Percentiles rank a stretch among this genome's conserved stretches.
Evolutionary conservation across 2,888 invertebrate species (phyloP).

Genomic region (Drosophila buzzatii): DNA sequence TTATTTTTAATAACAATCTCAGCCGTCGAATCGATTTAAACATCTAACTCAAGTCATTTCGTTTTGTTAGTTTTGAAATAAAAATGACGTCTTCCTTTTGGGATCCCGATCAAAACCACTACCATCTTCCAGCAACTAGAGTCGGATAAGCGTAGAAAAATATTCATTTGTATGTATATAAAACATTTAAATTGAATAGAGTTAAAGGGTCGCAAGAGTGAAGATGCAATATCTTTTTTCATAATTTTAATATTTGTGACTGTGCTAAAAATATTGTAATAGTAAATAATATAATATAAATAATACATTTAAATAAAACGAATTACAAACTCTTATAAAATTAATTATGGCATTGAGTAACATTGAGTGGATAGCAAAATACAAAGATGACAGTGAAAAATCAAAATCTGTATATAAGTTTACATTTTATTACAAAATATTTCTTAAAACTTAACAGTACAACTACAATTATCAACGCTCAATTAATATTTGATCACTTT

Average conservation of each 20-base stretch:
- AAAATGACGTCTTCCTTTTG: no score
- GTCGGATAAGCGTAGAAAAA: neutral
- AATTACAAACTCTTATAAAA: slow-evolving; percentile 27
- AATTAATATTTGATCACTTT: slow-evolving; percentile 69
- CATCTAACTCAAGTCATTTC: no score
- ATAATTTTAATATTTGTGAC: slow-evolving; percentile 35
- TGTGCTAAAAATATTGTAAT: slow-evolving; percentile 12
- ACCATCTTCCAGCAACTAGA: no score
- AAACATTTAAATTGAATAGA: neutral
- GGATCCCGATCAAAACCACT: neutral
- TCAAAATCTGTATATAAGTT: slow-evolving; percentile 65
- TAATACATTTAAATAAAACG: slow-evolving; percentile 33
- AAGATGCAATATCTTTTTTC: slow-evolving; percentile 15
- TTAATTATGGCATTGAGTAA: slow-evolving; percentile 40
- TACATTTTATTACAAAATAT: slow-evolving; percentile 77
- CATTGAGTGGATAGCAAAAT: slow-evolving; percentile 20
- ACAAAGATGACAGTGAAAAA: slow-evolving; percentile 31
- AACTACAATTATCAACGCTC: slow-evolving; percentile 68
- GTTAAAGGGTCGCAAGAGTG: neutral
- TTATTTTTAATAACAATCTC: no score
- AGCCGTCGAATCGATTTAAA: no score
- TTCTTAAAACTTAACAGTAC: slow-evolving; percentile 78
- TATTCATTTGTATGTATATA: no score
- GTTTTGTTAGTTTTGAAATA: no score
- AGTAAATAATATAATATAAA: slow-evolving; percentile 36